Evolutionary conservation across 2,113 vertebrate genomes (phyloP).

Genomic region (Aspiorhynchus laticeps): DNA sequence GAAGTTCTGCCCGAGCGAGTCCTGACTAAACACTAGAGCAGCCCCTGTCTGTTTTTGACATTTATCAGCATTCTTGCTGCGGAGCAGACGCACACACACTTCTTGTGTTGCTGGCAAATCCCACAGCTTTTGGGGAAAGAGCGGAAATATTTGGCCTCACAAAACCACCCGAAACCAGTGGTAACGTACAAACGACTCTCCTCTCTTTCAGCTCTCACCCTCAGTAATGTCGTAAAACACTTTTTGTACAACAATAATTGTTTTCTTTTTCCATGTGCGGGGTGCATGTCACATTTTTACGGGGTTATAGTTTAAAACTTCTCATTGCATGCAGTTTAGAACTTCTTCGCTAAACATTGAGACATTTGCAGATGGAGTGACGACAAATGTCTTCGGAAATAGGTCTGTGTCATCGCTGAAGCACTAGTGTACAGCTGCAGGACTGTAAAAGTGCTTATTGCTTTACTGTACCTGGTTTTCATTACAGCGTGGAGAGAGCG

Average conservation of each 20-base stretch:
- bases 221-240: constrained; percentile 26
- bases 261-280: background rate
- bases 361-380: background rate
- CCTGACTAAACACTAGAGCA: constrained; percentile 52
- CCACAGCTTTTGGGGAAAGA: constrained; percentile 54
- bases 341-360: background rate
- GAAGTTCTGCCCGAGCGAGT: constrained; percentile 53
- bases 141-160: constrained; percentile 63
- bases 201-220: constrained; percentile 44
- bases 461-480: constrained; percentile 17
- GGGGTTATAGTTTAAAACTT: constrained; percentile 5
- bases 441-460: background rate
- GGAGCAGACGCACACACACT: constrained; percentile 59
- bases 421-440: constrained; percentile 5
- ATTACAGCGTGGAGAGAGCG: constrained; percentile 58
- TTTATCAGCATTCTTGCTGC: constrained; percentile 64
- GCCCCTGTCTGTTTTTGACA: constrained; percentile 62
- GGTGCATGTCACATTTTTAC: constrained; percentile 22
- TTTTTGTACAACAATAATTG: background rate
- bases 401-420: background rate
- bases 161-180: constrained; percentile 61
- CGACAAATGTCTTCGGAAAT: background rate
- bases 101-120: constrained; percentile 52
- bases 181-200: constrained; percentile 66
- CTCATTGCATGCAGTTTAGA: constrained; percentile 24